Conservation (phyloP, 2,888 invertebrate species). For the Toxonevra muliebris region DNA sequence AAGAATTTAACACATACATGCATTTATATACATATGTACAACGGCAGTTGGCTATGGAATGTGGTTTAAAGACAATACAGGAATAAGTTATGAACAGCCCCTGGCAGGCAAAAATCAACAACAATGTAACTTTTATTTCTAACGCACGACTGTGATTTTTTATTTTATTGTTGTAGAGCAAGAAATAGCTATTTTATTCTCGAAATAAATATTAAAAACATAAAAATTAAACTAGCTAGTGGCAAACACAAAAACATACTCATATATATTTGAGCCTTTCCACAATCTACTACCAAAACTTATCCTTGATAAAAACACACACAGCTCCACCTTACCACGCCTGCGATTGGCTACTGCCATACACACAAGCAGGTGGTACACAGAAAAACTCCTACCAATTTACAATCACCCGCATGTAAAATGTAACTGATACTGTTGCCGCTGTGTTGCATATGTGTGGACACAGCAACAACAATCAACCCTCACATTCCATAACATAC, state of each 20-base stretch:
- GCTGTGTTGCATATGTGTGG: not conserved
- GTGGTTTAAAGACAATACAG: too few relatives aligned
- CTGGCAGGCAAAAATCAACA: not conserved
- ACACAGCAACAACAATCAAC: conserved; percentile 23
- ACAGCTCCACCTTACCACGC: conserved; percentile 43
- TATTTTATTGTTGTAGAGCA: too few relatives aligned
- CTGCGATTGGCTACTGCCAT: conserved; percentile 44
- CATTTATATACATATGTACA: too few relatives aligned
- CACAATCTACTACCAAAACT: too few relatives aligned
- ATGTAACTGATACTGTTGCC: conserved; percentile 50
- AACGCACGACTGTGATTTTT: not conserved
- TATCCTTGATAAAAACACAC: conserved; percentile 13
- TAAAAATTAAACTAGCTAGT: too few relatives aligned
- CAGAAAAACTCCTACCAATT: not conserved
- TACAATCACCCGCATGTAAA: conserved; percentile 13
- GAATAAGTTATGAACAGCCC: conserved; percentile 25
- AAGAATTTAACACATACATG: too few relatives aligned
- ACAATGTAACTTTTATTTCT: conserved; percentile 35
- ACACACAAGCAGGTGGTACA: conserved; percentile 44
- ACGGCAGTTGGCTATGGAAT: too few relatives aligned
- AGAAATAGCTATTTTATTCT: too few relatives aligned
- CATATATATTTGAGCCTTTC: too few relatives aligned
- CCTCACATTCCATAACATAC: conserved; percentile 34
- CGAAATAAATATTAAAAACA: too few relatives aligned
- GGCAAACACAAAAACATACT: too few relatives aligned